These are phyloP conservation scores for Dicerorhinus sumatrensis DNA, from an alignment of 2,113 vertebrate genomes.

Conservation along the genomic window DNA sequence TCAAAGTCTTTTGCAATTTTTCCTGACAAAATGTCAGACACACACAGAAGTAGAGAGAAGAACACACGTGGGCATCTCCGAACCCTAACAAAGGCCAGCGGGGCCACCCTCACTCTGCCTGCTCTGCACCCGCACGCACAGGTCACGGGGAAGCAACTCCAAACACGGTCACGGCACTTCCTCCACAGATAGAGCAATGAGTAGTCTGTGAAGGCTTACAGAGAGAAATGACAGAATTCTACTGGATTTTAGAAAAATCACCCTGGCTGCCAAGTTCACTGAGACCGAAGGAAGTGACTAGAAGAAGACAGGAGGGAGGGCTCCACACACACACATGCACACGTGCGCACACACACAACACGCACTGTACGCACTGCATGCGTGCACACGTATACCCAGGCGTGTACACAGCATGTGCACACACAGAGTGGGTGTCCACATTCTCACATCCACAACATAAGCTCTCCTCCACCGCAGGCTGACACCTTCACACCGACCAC, in stretches of 20 bases:
- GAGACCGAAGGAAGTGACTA: neutral
- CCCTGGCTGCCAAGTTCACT: neutral
- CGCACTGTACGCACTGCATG: neutral
- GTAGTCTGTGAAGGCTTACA: neutral
- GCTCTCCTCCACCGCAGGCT: neutral
- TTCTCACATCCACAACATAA: neutral
- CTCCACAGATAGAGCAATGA: too few relatives aligned
- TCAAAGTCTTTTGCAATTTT: neutral
- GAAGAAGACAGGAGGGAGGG: neutral
- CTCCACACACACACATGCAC: neutral
- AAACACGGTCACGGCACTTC: neutral
- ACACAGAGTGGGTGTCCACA: too few relatives aligned
- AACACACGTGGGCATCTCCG: accelerated
- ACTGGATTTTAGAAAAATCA: neutral
- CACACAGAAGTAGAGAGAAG: neutral
- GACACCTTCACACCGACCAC: neutral
- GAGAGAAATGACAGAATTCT: neutral
- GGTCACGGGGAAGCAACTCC: neutral
- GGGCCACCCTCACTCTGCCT: neutral
- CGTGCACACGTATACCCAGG: neutral
- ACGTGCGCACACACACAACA: neutral
- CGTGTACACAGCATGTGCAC: neutral
- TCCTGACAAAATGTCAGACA: neutral
- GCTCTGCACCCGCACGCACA: accelerated
- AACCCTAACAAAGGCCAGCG: accelerated